Evolutionary conservation across 2,113 vertebrate species (phyloP).

Genomic region (Oncorhynchus tshawytscha): DNA sequence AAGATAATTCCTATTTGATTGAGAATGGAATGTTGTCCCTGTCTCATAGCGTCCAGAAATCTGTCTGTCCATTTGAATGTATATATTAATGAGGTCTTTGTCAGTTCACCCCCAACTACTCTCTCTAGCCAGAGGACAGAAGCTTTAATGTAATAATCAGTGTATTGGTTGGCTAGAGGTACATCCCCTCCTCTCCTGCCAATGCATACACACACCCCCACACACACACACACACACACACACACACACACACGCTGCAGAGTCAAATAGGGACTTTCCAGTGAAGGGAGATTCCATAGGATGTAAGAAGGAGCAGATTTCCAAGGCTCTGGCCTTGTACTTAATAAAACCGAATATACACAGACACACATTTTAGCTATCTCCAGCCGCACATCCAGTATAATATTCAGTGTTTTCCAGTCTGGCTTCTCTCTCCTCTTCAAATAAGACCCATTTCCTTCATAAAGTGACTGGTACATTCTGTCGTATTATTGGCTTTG

Average conservation of each 20-base stretch:
- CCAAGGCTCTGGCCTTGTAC: conserved; percentile 51
- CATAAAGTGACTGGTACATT: conserved; percentile 27
- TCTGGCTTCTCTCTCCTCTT: conserved; percentile 38
- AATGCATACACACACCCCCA: conserved; percentile 8
- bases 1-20: no score
- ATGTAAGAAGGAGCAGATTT: conserved; percentile 49
- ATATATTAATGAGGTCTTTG: background rate
- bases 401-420: conserved; percentile 44
- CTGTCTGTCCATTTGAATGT: conserved; percentile 2
- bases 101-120: background rate
- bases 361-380: conserved; percentile 37
- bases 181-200: conserved; percentile 29
- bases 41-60: background rate
- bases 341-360: conserved; percentile 54
- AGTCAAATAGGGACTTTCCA: conserved; percentile 54
- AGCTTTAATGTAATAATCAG: conserved; percentile 49
- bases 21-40: background rate
- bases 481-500: conserved; percentile 19
- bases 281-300: conserved; percentile 52
- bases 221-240: conserved; percentile 13
- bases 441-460: background rate
- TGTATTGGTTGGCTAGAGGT: conserved; percentile 55
- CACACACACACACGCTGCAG: conserved; percentile 14
- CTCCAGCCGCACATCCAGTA: conserved; percentile 29
- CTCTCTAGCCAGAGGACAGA: conserved; percentile 17